Percentiles rank a stretch among this genome's conserved stretches.
phyloP scores from a whole-genome alignment of 1,140 invertebrate genomes.

The Gryon sp. region DNA sequence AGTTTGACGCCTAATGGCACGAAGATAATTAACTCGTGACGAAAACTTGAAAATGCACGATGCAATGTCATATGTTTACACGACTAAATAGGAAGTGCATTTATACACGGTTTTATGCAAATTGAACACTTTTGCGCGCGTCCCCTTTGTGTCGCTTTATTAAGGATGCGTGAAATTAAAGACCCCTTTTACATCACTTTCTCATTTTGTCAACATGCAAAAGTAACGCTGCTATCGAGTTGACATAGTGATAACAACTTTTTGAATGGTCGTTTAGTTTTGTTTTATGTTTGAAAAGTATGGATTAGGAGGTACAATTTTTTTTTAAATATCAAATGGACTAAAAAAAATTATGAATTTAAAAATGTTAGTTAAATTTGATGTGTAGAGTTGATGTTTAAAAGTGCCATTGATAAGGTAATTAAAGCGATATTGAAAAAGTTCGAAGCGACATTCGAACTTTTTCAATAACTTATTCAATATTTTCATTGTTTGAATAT shows the following conservation, averaged over 20 bases:
- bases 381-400: too few relatives aligned
- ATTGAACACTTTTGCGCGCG: constrained; percentile 19
- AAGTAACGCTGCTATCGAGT: background rate
- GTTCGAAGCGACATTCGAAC: too few relatives aligned
- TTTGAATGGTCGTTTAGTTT: too few relatives aligned
- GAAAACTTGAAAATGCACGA: constrained; percentile 10
- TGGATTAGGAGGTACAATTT: too few relatives aligned
- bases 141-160: constrained; percentile 15
- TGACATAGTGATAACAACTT: background rate
- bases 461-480: too few relatives aligned
- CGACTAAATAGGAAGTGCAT: constrained; percentile 23
- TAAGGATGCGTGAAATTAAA: constrained; percentile 12
- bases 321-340: too few relatives aligned
- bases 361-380: too few relatives aligned
- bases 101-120: constrained; percentile 42
- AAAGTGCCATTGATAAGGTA: too few relatives aligned
- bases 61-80: constrained; percentile 22
- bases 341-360: too few relatives aligned
- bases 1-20: constrained; percentile 50
- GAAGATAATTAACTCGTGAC: constrained; percentile 51
- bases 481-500: too few relatives aligned
- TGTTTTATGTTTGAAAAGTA: too few relatives aligned
- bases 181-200: constrained; percentile 7
- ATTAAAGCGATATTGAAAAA: too few relatives aligned
- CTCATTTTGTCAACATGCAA: constrained; percentile 1